Evolutionary conservation across 2,888 invertebrate species (phyloP).

Genomic region (Axea sp.): DNA sequence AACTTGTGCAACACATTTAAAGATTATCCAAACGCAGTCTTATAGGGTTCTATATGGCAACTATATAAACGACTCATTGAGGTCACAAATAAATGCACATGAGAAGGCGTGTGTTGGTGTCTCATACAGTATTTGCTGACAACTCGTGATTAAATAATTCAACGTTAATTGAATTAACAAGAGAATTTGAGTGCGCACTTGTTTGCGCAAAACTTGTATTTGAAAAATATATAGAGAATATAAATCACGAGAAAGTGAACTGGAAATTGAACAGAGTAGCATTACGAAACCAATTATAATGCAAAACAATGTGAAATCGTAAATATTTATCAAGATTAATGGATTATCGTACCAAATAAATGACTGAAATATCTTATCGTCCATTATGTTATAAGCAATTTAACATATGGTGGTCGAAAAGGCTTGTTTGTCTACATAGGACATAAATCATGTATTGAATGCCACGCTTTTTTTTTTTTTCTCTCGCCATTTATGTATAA

Average conservation of each 20-base stretch:
- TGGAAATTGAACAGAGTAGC: slow-evolving; percentile 44
- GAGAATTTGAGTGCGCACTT: slow-evolving; percentile 37
- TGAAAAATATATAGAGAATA: slow-evolving; percentile 45
- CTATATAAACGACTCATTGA: no score
- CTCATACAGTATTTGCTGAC: slow-evolving; percentile 28
- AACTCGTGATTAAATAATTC: slow-evolving; percentile 50
- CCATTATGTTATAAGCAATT: slow-evolving; percentile 33
- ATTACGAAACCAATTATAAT: slow-evolving; percentile 58
- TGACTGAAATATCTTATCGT: slow-evolving; percentile 52
- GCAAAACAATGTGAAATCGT: slow-evolving; percentile 56
- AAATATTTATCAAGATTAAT: slow-evolving; percentile 58
- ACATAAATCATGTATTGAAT: background rate
- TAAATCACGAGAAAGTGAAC: slow-evolving; percentile 44
- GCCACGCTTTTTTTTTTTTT: no score
- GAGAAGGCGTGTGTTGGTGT: slow-evolving; percentile 30
- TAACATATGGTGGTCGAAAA: slow-evolving; percentile 7
- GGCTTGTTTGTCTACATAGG: background rate
- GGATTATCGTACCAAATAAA: slow-evolving; percentile 51
- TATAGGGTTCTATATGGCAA: no score
- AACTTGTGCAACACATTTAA: no score
- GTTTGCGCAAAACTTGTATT: slow-evolving; percentile 20
- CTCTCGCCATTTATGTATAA: no score
- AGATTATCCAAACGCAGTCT: no score
- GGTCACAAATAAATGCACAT: no score
- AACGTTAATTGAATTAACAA: slow-evolving; percentile 49